These are phyloP conservation scores for Crax fasciolata DNA, from an alignment of 2,797 vertebrate genomes.

Conservation along the genomic window DNA sequence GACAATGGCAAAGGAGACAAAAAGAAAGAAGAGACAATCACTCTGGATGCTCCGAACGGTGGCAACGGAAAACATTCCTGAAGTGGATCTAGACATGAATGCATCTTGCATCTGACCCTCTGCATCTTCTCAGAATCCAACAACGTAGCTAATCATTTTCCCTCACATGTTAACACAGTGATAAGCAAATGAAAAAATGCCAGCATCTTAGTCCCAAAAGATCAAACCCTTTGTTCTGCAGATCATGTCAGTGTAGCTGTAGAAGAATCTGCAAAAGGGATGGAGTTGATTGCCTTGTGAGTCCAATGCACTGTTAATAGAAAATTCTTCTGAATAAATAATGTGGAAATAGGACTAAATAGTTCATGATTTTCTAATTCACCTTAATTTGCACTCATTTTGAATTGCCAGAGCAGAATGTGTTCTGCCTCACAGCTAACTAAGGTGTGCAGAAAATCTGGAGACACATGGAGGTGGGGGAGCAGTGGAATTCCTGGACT, in stretches of 20 bases:
- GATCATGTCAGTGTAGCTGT: background rate
- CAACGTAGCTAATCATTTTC: background rate
- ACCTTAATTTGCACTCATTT: constrained; percentile 37
- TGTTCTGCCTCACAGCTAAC: background rate
- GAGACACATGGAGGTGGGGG: background rate
- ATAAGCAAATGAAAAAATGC: background rate
- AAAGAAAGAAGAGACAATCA: background rate
- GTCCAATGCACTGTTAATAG: constrained; percentile 34
- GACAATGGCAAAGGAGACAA: background rate
- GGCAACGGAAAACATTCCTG: background rate
- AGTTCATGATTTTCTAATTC: constrained; percentile 47
- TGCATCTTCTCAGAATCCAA: background rate
- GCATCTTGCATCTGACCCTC: background rate
- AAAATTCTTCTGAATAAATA: constrained; percentile 61
- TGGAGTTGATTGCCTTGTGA: constrained; percentile 51
- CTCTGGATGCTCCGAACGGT: background rate
- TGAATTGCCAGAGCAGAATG: background rate
- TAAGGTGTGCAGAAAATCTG: background rate
- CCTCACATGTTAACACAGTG: background rate
- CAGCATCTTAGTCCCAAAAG: background rate
- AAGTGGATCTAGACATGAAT: background rate
- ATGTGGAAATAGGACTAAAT: constrained; percentile 43
- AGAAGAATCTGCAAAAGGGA: background rate
- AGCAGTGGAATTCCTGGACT: fast-evolving
- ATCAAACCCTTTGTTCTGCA: constrained; percentile 17